These are phyloP conservation scores for Cheumatopsyche charites DNA, from an alignment of 1,140 invertebrate species.

Conservation along the genomic window DNA sequence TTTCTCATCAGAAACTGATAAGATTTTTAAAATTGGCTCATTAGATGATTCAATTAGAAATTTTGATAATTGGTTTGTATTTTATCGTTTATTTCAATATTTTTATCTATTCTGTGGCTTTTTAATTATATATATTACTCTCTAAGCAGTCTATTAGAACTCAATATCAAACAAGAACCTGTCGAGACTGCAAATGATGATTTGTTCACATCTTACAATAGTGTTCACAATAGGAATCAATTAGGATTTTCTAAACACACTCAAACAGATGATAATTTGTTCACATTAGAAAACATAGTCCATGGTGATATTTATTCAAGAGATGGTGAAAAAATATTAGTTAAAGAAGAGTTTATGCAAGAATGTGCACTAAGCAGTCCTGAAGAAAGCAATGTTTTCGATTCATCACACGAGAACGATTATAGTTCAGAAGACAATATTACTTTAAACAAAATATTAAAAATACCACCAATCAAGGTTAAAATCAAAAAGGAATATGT, in stretches of 20 bases:
- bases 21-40: not conserved
- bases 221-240: not conserved
- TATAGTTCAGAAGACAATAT: conserved; percentile 46
- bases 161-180: conserved; percentile 41
- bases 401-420: conserved; percentile 4
- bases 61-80: not conserved
- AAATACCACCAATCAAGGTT: conserved; percentile 34
- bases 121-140: not conserved
- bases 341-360: conserved; percentile 9
- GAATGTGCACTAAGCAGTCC: not conserved
- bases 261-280: conserved; percentile 36
- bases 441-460: conserved; percentile 41
- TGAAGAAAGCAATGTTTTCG: not conserved
- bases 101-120: not conserved
- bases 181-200: conserved; percentile 10
- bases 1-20: not conserved
- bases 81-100: not conserved
- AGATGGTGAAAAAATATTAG: not conserved
- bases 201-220: not conserved
- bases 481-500: conserved; percentile 38
- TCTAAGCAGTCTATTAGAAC: conserved; percentile 6
- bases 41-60: no score
- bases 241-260: conserved; percentile 39
- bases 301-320: not conserved
- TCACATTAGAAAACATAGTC: not conserved